A percentile compares a stretch with the other conserved stretches of the same genome.
Conservation (phyloP, 2,113 vertebrate species). For the Serilophus lunatus region DNA sequence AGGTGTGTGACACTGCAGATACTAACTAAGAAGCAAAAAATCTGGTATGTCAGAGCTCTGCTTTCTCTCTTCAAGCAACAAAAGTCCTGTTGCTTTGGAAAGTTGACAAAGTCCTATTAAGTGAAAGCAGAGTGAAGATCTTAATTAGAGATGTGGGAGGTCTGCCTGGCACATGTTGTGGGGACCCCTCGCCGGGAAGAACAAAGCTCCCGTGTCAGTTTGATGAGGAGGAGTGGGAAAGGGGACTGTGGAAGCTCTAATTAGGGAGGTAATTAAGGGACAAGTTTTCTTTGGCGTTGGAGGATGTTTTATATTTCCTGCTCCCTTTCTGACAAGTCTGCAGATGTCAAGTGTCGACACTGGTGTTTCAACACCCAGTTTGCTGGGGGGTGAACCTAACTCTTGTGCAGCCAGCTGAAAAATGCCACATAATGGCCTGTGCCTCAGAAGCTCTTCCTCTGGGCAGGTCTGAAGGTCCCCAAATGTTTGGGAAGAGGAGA, state of each 20-base stretch:
- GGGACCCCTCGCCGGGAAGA: background rate
- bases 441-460: background rate
- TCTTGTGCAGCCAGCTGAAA: background rate
- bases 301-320: background rate
- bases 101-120: background rate
- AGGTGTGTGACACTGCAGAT: background rate
- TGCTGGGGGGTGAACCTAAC: background rate
- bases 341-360: background rate
- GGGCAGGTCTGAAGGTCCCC: background rate
- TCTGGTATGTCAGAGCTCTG: background rate
- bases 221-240: background rate
- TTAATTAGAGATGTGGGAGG: constrained; percentile 20
- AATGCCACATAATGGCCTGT: background rate
- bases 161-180: background rate
- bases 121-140: background rate
- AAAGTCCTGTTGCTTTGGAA: background rate
- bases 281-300: background rate
- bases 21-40: background rate
- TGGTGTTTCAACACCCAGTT: background rate
- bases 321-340: background rate
- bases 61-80: background rate
- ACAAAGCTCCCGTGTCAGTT: background rate
- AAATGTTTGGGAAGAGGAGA: background rate
- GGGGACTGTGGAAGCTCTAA: background rate
- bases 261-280: constrained; percentile 51